Evolutionary conservation across 2,888 invertebrate species (phyloP), one percentile per base, ranked within the genome.

Genomic region (Scaeva pyrastri): DNA sequence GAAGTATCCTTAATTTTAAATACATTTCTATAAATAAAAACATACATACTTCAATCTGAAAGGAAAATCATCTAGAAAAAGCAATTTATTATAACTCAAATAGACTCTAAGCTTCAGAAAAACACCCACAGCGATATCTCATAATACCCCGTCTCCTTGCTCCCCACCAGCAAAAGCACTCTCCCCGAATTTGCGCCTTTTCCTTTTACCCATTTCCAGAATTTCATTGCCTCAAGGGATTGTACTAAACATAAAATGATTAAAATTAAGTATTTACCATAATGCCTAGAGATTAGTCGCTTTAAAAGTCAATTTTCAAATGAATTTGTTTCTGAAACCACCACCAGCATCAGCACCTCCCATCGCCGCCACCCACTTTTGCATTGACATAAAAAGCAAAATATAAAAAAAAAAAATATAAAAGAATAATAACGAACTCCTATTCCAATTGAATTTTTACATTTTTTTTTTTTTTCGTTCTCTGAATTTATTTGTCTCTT

Each of bases 211-310:
- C 4, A 26, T 52, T 52, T 52, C 3, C 36, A 60, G 12, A 50
- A 41, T 1, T 21, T 41, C 14, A 39, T 21, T 21, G 21, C 41
- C 39, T 12, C 12, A 21, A 39, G 21, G 36, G 43, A 23, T 41
- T 23, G 21, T 0, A 10, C 10, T 19, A 12, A 66, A 31, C 2
- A 48, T 31, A 31, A 52, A 68, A 21, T 48, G 21, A 68, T 68
- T 39, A 52, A 68, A 50, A 68, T 68, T 52, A 52, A 68, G 50
- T 16, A 52, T 10, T 36, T 14, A 19, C 19, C 68, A 68, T 39
- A 16, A 39, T 50, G 66, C 31, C 48, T 52, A 23, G 21, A 68
- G 36, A 68, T 68, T 39, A 36, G 21, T 41, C 23, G 39, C 7
- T 52, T 31, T 31, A 31, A 52, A 50, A 68, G 39, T 52, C 39